phyloP scores from a whole-genome alignment of 2,113 vertebrate genomes.

The Zosterops borbonicus region DNA sequence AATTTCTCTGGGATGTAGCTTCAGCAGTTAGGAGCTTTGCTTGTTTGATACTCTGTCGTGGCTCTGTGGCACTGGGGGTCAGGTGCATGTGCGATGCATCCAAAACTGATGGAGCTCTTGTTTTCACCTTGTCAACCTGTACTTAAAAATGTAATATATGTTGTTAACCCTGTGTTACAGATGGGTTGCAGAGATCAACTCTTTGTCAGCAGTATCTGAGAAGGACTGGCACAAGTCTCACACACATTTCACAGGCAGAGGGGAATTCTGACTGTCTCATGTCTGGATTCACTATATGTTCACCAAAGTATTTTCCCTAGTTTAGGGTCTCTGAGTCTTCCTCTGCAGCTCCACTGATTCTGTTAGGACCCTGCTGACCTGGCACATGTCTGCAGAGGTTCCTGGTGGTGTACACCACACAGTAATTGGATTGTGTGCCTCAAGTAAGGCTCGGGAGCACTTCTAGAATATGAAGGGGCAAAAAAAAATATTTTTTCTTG shows the following conservation, averaged over 20 bases:
- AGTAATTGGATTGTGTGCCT: not conserved
- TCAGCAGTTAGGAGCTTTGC: not conserved
- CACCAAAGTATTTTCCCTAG: not conserved
- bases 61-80: not conserved
- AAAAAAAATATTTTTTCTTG: not conserved
- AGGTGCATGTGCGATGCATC: not conserved
- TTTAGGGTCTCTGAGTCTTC: not conserved
- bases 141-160: not conserved
- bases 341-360: not conserved
- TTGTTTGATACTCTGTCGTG: accelerated
- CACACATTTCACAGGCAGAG: not conserved
- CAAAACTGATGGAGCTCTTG: not conserved
- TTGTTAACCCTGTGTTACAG: not conserved
- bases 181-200: not conserved
- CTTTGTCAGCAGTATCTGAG: not conserved
- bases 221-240: not conserved
- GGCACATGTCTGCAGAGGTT: not conserved
- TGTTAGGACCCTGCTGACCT: not conserved
- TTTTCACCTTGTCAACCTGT: not conserved
- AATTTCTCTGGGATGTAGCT: not conserved
- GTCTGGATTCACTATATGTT: not conserved
- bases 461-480: not conserved
- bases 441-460: not conserved
- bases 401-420: not conserved
- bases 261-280: not conserved